Evolutionary conservation across 1,140 invertebrate species (phyloP).

Genomic region (Papilio machaon): DNA sequence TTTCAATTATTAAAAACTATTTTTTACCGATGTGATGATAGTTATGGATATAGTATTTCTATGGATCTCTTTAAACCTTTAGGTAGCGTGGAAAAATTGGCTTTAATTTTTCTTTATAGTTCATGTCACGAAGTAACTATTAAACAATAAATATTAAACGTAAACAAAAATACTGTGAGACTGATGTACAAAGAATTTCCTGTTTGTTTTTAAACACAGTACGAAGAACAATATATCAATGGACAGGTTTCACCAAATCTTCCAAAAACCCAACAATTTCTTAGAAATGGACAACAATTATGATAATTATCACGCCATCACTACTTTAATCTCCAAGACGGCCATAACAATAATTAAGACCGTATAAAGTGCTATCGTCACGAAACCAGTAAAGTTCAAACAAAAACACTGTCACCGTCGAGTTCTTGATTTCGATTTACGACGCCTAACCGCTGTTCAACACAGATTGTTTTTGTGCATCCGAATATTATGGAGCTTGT

Average conservation of each 20-base stretch:
- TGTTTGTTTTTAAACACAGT: not conserved
- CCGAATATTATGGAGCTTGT: constrained; percentile 34
- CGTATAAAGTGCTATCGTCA: constrained; percentile 74
- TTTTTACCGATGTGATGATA: no score
- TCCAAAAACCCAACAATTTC: constrained; percentile 53
- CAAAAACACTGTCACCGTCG: constrained; percentile 70
- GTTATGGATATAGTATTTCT: no score
- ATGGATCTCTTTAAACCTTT: no score
- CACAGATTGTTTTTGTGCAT: constrained; percentile 37
- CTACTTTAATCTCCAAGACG: constrained; percentile 58
- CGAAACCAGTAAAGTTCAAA: constrained; percentile 75
- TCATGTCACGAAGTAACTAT: no score
- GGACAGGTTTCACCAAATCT: constrained; percentile 43
- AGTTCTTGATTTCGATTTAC: constrained; percentile 72
- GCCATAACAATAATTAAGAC: constrained; percentile 75
- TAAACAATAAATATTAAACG: not conserved
- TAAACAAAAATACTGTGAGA: not conserved
- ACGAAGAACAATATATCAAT: not conserved
- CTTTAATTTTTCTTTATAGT: no score
- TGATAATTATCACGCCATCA: constrained; percentile 75
- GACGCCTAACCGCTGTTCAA: constrained; percentile 51
- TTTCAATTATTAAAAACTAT: no score
- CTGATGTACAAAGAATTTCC: not conserved
- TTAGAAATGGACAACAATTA: constrained; percentile 71
- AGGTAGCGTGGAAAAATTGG: no score